These are phyloP conservation scores for Phataginus tricuspis DNA, from an alignment of 2,797 vertebrate genomes.

Conservation along the genomic window DNA sequence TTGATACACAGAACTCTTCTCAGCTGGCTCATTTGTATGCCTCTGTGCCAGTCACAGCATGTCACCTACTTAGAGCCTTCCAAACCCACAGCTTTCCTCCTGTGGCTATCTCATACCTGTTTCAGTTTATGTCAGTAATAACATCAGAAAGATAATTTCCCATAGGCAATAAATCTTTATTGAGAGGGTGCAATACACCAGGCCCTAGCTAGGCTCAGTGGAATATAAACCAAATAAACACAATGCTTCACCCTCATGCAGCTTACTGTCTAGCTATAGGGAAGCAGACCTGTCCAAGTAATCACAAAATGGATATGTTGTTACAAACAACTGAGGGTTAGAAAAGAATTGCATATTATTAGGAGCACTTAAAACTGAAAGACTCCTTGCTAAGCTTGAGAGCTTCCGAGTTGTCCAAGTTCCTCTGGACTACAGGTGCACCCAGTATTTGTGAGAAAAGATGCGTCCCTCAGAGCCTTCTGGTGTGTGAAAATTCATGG, in stretches of 20 bases:
- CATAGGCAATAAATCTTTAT: background rate
- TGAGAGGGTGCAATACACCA: background rate
- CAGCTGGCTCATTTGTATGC: background rate
- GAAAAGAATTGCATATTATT: background rate
- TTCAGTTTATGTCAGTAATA: background rate
- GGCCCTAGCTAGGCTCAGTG: background rate
- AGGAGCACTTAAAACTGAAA: background rate
- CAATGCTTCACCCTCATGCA: background rate
- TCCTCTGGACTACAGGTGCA: background rate
- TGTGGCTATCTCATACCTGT: background rate
- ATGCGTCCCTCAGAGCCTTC: background rate
- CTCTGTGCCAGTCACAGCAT: background rate
- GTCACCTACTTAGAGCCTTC: background rate
- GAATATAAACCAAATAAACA: background rate
- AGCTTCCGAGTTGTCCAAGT: conserved; percentile 42
- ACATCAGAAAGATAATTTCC: conserved; percentile 16
- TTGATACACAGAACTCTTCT: background rate
- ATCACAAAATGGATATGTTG: background rate
- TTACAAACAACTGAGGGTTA: background rate
- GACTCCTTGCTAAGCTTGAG: background rate
- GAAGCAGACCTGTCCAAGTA: background rate
- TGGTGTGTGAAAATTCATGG: background rate
- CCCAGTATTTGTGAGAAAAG: background rate
- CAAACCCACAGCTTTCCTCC: background rate
- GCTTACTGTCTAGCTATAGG: background rate